Percentiles rank a stretch among this genome's conserved stretches.
These are phyloP conservation scores for Cyprinodon tularosa DNA, from an alignment of 2,113 vertebrate species.

Conservation along the genomic window DNA sequence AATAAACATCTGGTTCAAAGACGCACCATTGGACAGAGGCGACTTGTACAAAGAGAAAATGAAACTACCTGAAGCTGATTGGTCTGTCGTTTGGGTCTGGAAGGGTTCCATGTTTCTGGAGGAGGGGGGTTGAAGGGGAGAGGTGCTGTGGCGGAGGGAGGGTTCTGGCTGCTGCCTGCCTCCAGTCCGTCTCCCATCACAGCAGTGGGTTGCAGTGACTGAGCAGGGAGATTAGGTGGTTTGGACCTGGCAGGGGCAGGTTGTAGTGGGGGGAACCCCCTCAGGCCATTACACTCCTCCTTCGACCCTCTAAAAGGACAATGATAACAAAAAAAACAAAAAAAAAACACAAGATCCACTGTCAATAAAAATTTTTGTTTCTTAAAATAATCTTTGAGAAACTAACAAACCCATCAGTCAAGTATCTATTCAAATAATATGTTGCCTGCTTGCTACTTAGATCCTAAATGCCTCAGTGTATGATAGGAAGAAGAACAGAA, in stretches of 20 bases:
- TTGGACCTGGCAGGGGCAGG: slow-evolving; percentile 86
- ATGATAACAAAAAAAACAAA: neutral
- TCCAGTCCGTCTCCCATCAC: slow-evolving; percentile 92
- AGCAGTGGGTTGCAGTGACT: slow-evolving; percentile 53
- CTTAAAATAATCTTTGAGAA: neutral
- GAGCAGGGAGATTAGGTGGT: slow-evolving; percentile 79
- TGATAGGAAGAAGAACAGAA: neutral
- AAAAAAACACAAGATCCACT: slow-evolving; percentile 4
- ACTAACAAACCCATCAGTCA: neutral
- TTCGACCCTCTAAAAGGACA: slow-evolving; percentile 76
- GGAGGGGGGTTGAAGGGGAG: slow-evolving; percentile 82
- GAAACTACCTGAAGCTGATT: slow-evolving; percentile 85
- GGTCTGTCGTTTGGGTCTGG: slow-evolving; percentile 89
- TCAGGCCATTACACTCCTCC: slow-evolving; percentile 91
- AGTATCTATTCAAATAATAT: neutral
- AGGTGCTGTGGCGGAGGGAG: slow-evolving; percentile 79
- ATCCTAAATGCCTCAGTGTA: neutral
- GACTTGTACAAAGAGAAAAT: neutral
- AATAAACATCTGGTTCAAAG: neutral
- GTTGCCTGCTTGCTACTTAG: neutral
- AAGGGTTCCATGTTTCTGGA: slow-evolving; percentile 85
- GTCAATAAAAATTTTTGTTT: neutral
- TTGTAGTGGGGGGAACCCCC: slow-evolving; percentile 80
- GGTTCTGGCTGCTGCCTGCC: slow-evolving; percentile 80
- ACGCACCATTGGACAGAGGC: neutral